Percentiles rank a stretch among this genome's conserved stretches.
phyloP scores from a whole-genome alignment of 1,140 invertebrate species.

The Radopholus similis region DNA sequence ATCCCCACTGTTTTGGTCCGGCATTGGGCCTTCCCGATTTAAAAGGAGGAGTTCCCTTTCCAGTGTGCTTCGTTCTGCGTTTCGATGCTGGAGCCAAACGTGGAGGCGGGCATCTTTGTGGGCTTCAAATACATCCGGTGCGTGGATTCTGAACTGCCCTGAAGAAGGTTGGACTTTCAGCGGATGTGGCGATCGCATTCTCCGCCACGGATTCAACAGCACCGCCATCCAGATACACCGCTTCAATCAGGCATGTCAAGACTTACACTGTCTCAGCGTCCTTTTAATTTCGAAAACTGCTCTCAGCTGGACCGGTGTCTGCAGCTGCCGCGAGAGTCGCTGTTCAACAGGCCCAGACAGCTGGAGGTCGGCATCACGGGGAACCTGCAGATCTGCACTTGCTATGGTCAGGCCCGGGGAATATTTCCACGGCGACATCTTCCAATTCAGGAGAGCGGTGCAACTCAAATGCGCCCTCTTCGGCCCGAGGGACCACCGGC shows the following conservation, averaged over 20 bases:
- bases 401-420: no score
- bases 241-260: conserved; percentile 43
- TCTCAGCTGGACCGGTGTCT: conserved; percentile 49
- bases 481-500: no score
- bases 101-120: conserved; percentile 57
- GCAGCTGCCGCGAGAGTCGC: conserved; percentile 39
- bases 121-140: conserved; percentile 59
- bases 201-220: conserved; percentile 53
- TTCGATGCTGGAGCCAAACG: conserved; percentile 47
- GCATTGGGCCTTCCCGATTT: no score
- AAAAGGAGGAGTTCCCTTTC: no score
- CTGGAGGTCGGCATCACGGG: conserved; percentile 35
- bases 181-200: conserved; percentile 48
- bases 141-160: no score
- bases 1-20: conserved; percentile 55
- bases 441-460: no score
- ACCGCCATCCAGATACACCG: conserved; percentile 53
- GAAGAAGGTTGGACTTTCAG: no score
- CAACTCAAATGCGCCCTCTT: no score
- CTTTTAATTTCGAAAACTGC: conserved; percentile 3
- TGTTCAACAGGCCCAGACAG: conserved; percentile 47
- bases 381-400: conserved; percentile 35
- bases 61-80: conserved; percentile 52
- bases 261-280: neutral
- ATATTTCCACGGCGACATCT: no score